Evolutionary conservation across 2,113 vertebrate species (phyloP).

Genomic region (Mola mola): DNA sequence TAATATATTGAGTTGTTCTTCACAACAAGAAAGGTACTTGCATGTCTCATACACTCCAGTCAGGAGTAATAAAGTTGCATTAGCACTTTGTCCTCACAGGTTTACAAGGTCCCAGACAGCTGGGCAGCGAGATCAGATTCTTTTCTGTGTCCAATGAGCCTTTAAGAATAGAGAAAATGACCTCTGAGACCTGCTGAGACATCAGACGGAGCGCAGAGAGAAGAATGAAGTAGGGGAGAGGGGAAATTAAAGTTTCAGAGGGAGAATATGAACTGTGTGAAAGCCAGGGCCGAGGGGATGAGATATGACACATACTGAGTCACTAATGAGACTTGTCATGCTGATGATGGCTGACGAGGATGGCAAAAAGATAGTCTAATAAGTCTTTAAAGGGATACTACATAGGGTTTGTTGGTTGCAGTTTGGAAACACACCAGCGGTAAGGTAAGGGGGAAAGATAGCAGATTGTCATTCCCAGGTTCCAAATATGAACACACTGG

Average conservation of each 20-base stretch:
- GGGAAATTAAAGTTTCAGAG: constrained; percentile 37
- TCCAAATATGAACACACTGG: no score
- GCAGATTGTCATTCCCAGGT: no score
- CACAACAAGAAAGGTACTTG: background rate
- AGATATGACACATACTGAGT: constrained; percentile 35
- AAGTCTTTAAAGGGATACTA: background rate
- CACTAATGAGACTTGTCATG: constrained; percentile 53
- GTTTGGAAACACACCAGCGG: no score
- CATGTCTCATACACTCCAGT: background rate
- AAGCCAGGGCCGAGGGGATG: constrained; percentile 15
- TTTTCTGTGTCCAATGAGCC: constrained; percentile 60
- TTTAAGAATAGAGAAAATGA: constrained; percentile 60
- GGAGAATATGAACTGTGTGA: constrained; percentile 34
- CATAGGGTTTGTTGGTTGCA: no score
- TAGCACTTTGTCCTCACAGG: constrained; percentile 36
- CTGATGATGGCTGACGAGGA: constrained; percentile 14
- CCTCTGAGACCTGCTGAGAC: constrained; percentile 53
- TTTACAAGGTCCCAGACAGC: constrained; percentile 59
- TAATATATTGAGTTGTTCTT: background rate
- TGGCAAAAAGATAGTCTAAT: constrained; percentile 23
- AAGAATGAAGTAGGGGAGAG: constrained; percentile 6
- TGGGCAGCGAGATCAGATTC: constrained; percentile 47
- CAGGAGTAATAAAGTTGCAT: background rate
- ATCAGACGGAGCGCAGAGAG: constrained; percentile 20
- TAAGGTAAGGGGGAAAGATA: no score